These are phyloP conservation scores for Sorex araneus DNA, from an alignment of 2,113 vertebrate genomes.

Conservation along the genomic window DNA sequence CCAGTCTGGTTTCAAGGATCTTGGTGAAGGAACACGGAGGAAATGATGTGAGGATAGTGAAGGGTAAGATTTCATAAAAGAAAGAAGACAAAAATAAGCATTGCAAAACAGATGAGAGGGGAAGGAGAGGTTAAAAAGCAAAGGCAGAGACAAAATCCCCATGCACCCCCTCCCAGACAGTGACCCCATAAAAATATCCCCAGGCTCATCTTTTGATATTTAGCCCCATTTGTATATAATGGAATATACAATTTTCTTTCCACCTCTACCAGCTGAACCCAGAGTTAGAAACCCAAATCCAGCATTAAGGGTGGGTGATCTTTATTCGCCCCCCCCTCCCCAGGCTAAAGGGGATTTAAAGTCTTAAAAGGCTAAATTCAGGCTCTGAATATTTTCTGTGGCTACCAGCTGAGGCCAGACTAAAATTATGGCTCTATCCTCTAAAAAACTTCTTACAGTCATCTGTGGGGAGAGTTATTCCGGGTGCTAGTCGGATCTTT, in stretches of 20 bases:
- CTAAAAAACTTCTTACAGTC: neutral
- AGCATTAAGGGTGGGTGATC: constrained; percentile 40
- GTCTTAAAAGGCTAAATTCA: constrained; percentile 65
- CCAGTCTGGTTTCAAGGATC: neutral
- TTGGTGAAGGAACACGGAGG: neutral
- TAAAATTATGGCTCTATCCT: neutral
- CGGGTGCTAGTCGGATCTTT: neutral
- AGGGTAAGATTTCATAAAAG: neutral
- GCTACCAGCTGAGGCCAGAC: constrained; percentile 62
- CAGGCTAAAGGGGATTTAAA: constrained; percentile 67
- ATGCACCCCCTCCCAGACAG: neutral
- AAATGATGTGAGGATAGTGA: neutral
- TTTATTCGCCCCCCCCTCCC: constrained; percentile 17
- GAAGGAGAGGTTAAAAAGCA: neutral
- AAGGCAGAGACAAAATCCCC: neutral
- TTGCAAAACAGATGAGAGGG: neutral
- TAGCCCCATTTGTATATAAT: too few relatives aligned
- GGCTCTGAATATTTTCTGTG: constrained; percentile 53
- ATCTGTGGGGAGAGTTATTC: neutral
- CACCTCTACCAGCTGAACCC: constrained; percentile 10
- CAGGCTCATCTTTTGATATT: constrained; percentile 8
- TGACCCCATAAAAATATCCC: neutral
- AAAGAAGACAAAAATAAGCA: constrained; percentile 26
- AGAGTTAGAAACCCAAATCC: constrained; percentile 49
- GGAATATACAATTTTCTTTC: too few relatives aligned